A percentile compares a stretch with the other conserved stretches of the same genome.
phyloP scores from a whole-genome alignment of 2,797 vertebrate species.

The Sylvia borin region DNA sequence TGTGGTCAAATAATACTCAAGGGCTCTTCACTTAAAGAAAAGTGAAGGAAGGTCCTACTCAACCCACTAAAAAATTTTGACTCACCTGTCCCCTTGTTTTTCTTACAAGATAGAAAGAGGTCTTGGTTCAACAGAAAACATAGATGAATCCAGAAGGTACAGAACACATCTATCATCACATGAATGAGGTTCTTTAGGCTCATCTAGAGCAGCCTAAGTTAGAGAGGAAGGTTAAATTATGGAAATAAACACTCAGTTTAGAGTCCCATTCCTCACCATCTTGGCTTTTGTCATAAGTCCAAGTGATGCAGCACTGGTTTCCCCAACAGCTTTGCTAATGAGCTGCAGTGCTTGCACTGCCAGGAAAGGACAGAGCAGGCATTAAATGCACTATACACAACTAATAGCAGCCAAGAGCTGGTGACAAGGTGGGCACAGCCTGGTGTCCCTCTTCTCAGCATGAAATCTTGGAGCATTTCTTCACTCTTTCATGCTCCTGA shows the following conservation, averaged over 20 bases:
- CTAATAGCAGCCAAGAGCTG: neutral
- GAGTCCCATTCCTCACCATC: neutral
- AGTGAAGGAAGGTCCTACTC: neutral
- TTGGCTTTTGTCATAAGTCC: neutral
- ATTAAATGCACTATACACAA: accelerated
- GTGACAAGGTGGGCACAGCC: accelerated
- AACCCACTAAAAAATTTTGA: neutral
- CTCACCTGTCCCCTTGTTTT: neutral
- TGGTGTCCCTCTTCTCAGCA: neutral
- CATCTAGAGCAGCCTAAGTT: neutral
- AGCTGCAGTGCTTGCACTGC: neutral
- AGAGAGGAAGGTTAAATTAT: neutral
- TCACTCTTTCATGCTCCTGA: neutral
- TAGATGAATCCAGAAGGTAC: neutral
- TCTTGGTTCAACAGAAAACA: neutral
- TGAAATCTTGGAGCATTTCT: neutral
- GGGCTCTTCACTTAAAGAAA: neutral
- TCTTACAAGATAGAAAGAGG: neutral
- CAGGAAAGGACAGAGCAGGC: neutral
- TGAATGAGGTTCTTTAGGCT: neutral
- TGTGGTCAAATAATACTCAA: neutral
- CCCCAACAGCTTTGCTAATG: neutral
- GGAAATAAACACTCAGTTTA: neutral
- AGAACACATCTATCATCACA: neutral
- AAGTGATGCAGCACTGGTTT: neutral